Evolutionary conservation across 2,888 invertebrate genomes (phyloP), one percentile per base, ranked within the genome.

Genomic region (Tenthredo amoena): DNA sequence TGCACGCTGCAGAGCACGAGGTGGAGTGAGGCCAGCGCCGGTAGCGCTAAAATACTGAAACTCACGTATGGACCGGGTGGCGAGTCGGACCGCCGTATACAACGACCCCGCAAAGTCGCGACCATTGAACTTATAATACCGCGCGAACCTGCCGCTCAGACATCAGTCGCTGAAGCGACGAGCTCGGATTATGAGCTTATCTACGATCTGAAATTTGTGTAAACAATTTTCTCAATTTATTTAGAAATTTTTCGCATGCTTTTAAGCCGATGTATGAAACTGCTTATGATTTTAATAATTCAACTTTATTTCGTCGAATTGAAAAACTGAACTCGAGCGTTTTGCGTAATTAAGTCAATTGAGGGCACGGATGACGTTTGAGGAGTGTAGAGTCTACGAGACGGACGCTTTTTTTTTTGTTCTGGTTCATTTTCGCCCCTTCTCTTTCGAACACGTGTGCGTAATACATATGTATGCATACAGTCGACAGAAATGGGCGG

Each of bases 1-100:
- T 58, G 81, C 81, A 81, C 81, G 81, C 81, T 81, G 81, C 81
- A 65, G 62, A 65, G 62, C 81, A 62, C 81, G 62, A 58, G 62
- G 81, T 34, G 37, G 81, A 81, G 81, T 81, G 81, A 81, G 77
- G 55, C 50, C 26, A 31, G 55, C 50, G 77, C 55, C 55, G 77
- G 55, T 77, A 55, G 26, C 77, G 50, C 77, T 77, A 77, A 77
- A 77, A 77, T 77, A 77, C 55, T 31, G 55, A 77, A 43, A 77
- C 50, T 50, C 12, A 71, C 71, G 18, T 9, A 34, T 15, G 71
- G 26, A 71, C 34, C 77, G 31, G 50, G 77, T 55, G 34, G 62
- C 62, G 10, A 55, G 76, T 76, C 31, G 26, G 37, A n/a, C 40
- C 37, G 43, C 21, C 72, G 21, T 72, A 72, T 72, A 72, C 77